Evolutionary conservation across 1,140 invertebrate species (phyloP).

Genomic region (Ptiloglossa arizonensis): DNA sequence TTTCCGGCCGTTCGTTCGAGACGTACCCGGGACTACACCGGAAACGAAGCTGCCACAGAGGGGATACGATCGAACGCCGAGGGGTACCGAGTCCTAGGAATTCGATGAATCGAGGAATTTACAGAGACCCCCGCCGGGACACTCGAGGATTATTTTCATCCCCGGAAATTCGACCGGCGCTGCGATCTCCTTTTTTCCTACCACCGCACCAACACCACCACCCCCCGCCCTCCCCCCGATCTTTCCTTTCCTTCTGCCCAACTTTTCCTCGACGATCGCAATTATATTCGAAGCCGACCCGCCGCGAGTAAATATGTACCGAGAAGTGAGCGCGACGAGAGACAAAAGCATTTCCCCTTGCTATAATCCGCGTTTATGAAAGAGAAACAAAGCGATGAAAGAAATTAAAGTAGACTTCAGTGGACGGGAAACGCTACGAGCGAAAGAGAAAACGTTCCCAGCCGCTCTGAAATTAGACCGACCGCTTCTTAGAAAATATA

Average conservation of each 20-base stretch:
- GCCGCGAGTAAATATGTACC: constrained; percentile 46
- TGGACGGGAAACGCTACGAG: constrained; percentile 9
- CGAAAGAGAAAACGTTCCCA: constrained; percentile 5
- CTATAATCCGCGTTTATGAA: constrained; percentile 50
- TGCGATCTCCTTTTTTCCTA: constrained; percentile 15
- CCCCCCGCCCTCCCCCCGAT: background rate
- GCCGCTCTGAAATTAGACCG: constrained; percentile 33
- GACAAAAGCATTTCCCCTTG: constrained; percentile 44
- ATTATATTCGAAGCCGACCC: constrained; percentile 39
- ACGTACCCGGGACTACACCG: background rate
- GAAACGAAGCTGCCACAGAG: constrained; percentile 12
- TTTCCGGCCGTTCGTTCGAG: background rate
- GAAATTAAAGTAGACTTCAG: constrained; percentile 40
- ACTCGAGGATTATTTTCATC: constrained; percentile 46
- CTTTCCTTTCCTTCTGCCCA: background rate
- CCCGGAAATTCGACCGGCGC: constrained; percentile 37
- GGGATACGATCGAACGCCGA: constrained; percentile 7
- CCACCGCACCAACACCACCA: background rate
- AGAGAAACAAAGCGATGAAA: constrained; percentile 51
- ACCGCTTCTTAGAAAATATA: constrained; percentile 39
- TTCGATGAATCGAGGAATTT: constrained; percentile 40
- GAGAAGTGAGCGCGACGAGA: constrained; percentile 37
- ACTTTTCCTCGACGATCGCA: constrained; percentile 34
- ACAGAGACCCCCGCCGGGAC: constrained; percentile 21
- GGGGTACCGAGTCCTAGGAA: constrained; percentile 4